These are phyloP conservation scores for Anas capensis DNA, from an alignment of 2,797 vertebrate genomes.

Conservation along the genomic window DNA sequence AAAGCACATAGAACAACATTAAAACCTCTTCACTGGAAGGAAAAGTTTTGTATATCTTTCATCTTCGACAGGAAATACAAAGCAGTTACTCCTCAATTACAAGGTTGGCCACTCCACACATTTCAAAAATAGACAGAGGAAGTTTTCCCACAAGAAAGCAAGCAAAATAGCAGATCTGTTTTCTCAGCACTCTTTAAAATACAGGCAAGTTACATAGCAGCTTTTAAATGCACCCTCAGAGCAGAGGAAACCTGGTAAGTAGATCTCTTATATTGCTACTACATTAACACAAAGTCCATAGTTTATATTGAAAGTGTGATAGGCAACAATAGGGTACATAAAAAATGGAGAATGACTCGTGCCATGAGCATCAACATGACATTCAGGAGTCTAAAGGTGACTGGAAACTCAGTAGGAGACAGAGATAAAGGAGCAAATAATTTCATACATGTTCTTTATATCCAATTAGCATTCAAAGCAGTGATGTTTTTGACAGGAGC, in stretches of 20 bases:
- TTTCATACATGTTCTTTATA: neutral
- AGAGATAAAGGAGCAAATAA: neutral
- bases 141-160: neutral
- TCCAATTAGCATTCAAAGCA: no score
- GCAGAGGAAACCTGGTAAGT: neutral
- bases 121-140: neutral
- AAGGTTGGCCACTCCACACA: neutral
- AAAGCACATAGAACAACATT: neutral
- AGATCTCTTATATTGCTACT: neutral
- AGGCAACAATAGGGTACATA: neutral
- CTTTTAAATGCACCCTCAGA: neutral
- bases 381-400: neutral
- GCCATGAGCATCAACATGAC: neutral
- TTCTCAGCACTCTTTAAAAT: neutral
- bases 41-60: neutral
- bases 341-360: neutral
- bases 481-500: neutral
- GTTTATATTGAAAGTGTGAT: neutral
- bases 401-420: neutral
- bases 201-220: accelerated
- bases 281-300: neutral
- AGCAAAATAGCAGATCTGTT: neutral
- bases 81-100: neutral
- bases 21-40: neutral
- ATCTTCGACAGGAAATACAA: constrained; percentile 19